phyloP scores from a whole-genome alignment of 2,797 vertebrate genomes.

The Yasuhikotakia modesta region DNA sequence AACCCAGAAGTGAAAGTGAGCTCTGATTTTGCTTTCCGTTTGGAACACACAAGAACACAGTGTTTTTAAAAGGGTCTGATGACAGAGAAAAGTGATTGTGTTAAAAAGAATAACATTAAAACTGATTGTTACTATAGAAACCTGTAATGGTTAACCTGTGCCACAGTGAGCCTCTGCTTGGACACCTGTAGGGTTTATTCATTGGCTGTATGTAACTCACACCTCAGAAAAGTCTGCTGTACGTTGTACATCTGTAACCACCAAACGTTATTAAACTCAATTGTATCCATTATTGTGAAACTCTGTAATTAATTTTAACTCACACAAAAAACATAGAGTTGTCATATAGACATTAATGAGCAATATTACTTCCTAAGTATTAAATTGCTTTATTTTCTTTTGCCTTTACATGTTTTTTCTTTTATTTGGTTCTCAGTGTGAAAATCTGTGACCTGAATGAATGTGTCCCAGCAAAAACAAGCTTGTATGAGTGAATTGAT shows the following conservation, averaged over 20 bases:
- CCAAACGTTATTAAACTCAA: conserved; percentile 78
- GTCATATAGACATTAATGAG: conserved; percentile 20
- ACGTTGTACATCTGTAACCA: conserved; percentile 80
- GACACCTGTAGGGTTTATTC: conserved; percentile 61
- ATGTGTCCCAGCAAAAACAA: not conserved
- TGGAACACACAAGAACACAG: not conserved
- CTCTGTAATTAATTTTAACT: conserved; percentile 82
- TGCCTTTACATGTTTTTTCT: conserved; percentile 24
- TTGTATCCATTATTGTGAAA: conserved; percentile 88
- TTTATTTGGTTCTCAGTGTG: conserved; percentile 11
- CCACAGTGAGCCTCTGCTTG: conserved; percentile 74
- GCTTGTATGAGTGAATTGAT: conserved; percentile 13
- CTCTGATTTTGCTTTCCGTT: conserved; percentile 12
- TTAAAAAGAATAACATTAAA: conserved; percentile 18
- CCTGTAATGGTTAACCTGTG: conserved; percentile 67
- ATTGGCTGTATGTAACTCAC: conserved; percentile 56
- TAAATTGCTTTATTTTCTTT: conserved; percentile 42
- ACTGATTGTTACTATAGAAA: conserved; percentile 46
- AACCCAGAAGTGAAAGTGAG: conserved; percentile 26
- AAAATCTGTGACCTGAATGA: conserved; percentile 22
- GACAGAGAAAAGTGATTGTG: conserved; percentile 1
- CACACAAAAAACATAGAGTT: conserved; percentile 66
- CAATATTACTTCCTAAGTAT: conserved; percentile 38
- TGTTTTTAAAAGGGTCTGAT: not conserved
- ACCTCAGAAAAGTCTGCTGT: conserved; percentile 70